Evolutionary conservation across 2,888 invertebrate species (phyloP), one percentile per base, ranked within the genome.

Genomic region (Leptopilina syphax): DNA sequence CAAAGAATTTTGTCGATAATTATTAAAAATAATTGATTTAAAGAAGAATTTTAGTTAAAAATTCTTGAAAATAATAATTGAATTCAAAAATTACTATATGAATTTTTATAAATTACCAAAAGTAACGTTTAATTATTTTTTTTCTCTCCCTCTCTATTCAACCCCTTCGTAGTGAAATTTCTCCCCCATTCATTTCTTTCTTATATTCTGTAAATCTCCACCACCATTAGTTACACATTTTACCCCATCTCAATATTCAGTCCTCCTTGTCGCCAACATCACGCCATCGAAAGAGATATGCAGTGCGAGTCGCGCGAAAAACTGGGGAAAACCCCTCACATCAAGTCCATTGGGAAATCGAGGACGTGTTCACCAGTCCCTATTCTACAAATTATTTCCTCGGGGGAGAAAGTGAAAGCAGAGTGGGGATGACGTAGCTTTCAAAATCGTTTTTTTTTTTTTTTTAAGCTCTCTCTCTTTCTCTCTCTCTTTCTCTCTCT

Each of bases 241-340:
- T 18, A 54, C 77, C 44, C 63, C 76, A 18, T 13, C 60, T 54
- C 44, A 18, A 8, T 50, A 50, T 27, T 57, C 34, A 65, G 41
- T 27, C 24, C 1, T 27, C 12, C 50, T 50, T 10, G 50, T 50
- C 18, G 12, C 54, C 57, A 34, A 34, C 34, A 34, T 34, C 34
- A 34, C 73, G 57, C 57, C 73, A 73, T 57, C 34, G 73, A 57
- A 73, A 73, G 34, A 57, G 57, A 54, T 70, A 54, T 70, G 70
- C 70, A 73, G 8, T 73, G 73, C 34, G 73, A 57, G 73, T 73
- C 27, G 73, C 34, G 73, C n/a, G 73, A 57, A 73, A 73, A 73
- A 73, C 73, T n/a, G 34, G 18, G 34, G 57, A 70, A 50, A 50
- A 44, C 50, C 50, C 9, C 50, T 10, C 50, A 13, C 70, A 50